These are phyloP conservation scores for Oreochromis aureus DNA, from an alignment of 2,113 vertebrate species.

Conservation along the genomic window DNA sequence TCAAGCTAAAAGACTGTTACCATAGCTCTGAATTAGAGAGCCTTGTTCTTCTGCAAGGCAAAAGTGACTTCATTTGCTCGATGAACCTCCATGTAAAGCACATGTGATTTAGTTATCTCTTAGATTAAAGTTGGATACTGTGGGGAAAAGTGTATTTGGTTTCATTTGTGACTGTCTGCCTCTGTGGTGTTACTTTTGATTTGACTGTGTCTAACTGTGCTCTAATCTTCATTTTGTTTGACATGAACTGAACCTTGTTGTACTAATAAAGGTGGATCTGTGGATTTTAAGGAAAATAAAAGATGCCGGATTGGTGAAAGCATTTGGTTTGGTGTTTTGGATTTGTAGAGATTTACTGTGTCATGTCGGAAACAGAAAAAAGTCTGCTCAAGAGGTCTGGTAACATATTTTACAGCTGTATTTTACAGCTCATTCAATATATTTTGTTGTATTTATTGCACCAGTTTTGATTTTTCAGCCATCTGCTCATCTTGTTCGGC, in stretches of 20 bases:
- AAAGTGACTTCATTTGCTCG: neutral
- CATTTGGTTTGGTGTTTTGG: neutral
- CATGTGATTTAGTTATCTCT: neutral
- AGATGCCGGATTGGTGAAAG: slow-evolving; percentile 7
- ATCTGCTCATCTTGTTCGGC: neutral
- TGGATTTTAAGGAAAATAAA: slow-evolving; percentile 64
- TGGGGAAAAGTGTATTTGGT: neutral
- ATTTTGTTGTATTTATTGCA: neutral
- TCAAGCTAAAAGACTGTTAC: slow-evolving; percentile 46
- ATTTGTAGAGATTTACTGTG: neutral
- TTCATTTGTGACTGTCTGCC: slow-evolving; percentile 16
- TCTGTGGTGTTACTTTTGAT: slow-evolving; percentile 33
- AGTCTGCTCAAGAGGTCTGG: neutral
- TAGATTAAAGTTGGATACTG: neutral
- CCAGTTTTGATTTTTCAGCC: neutral
- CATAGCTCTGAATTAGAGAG: slow-evolving; percentile 3
- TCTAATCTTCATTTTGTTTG: slow-evolving; percentile 26
- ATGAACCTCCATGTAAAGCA: neutral
- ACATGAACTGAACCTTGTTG: neutral
- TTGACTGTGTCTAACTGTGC: neutral
- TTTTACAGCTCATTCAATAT: neutral
- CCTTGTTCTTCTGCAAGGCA: neutral
- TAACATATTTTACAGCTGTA: neutral
- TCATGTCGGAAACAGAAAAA: neutral
- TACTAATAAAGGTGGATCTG: slow-evolving; percentile 16